Percentiles rank a stretch among this genome's conserved stretches.
These are phyloP conservation scores for Drosophila rellima DNA, from an alignment of 2,888 invertebrate genomes.

Conservation along the genomic window DNA sequence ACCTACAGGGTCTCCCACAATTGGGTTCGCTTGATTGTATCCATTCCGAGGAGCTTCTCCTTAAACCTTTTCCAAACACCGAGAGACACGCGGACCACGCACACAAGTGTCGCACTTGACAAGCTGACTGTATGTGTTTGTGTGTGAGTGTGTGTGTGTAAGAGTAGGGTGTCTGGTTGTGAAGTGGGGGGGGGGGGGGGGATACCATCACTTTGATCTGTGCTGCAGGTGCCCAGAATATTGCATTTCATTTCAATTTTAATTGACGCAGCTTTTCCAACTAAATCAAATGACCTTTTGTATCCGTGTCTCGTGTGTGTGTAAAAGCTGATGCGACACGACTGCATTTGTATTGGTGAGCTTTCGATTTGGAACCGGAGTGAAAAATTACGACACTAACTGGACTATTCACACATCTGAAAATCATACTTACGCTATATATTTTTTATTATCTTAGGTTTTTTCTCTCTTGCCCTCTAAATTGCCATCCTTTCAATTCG, in stretches of 20 bases:
- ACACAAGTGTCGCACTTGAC: constrained; percentile 66
- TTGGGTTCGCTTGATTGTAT: neutral
- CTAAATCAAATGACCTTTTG: constrained; percentile 1
- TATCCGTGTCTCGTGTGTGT: neutral
- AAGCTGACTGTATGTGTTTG: constrained; percentile 5
- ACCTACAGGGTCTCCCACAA: neutral
- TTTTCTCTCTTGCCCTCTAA: neutral
- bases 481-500: neutral
- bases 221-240: constrained; percentile 55
- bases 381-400: neutral
- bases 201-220: constrained; percentile 65
- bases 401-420: neutral
- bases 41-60: neutral
- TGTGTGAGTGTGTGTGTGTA: neutral
- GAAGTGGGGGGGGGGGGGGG: too few species aligned
- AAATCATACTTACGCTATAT: neutral
- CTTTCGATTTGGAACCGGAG: neutral
- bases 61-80: constrained; percentile 37
- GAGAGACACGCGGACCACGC: constrained; percentile 47
- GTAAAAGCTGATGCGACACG: neutral
- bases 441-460: neutral
- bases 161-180: neutral
- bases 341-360: neutral
- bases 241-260: constrained; percentile 55
- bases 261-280: constrained; percentile 38